Evolutionary conservation across 2,113 vertebrate genomes (phyloP).

Genomic region (Zeus faber): DNA sequence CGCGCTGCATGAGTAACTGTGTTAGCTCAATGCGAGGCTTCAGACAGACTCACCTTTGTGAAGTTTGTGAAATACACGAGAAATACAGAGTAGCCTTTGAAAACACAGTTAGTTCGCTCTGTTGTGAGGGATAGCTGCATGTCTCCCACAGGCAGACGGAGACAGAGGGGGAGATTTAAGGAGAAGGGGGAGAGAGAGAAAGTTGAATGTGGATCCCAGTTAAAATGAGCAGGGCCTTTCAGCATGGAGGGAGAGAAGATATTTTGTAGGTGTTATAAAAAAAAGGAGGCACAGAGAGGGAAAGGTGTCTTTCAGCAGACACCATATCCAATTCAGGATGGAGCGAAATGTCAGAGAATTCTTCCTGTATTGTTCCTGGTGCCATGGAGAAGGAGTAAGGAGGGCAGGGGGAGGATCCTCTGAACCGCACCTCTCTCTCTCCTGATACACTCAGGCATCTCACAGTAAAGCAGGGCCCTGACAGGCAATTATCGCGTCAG

Average conservation of each 20-base stretch:
- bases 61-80: no score
- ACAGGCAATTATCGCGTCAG: conserved; percentile 34
- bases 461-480: conserved; percentile 24
- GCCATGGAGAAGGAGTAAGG: not conserved
- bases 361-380: no score
- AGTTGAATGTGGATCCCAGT: conserved; percentile 25
- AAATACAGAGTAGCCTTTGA: no score
- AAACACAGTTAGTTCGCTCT: no score
- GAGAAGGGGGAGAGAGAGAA: no score
- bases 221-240: conserved; percentile 27
- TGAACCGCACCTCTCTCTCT: conserved; percentile 11
- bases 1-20: no score
- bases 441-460: conserved; percentile 3
- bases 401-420: conserved; percentile 15
- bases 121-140: conserved; percentile 29
- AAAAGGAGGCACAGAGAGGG: not conserved
- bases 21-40: no score
- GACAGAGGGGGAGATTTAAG: no score
- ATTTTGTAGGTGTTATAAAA: conserved; percentile 18
- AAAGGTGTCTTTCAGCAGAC: no score
- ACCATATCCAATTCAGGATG: no score
- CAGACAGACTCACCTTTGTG: no score
- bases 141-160: conserved; percentile 27
- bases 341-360: no score
- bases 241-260: conserved; percentile 11